Conservation (phyloP, 1,140 invertebrate genomes). For the Fopius arisanus region DNA sequence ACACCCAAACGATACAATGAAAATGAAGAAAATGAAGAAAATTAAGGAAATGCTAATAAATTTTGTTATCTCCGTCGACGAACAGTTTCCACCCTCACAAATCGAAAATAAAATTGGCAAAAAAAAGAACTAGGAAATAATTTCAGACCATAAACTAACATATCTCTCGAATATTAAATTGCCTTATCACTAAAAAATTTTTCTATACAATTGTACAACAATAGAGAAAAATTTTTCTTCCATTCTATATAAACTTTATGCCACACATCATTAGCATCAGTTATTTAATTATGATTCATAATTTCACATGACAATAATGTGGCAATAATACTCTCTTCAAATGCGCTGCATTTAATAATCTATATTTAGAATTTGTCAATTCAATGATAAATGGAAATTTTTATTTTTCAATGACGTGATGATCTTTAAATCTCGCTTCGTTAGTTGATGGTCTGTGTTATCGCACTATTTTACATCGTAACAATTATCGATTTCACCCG, state of each 20-base stretch:
- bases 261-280: conserved; percentile 30
- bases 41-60: too few species aligned
- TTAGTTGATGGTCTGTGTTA: conserved; percentile 64
- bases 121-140: conserved; percentile 8
- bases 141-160: conserved; percentile 64
- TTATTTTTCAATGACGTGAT: conserved; percentile 23
- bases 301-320: conserved; percentile 26
- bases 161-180: conserved; percentile 45
- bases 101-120: conserved; percentile 10
- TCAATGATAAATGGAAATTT: conserved; percentile 9
- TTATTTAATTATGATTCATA: conserved; percentile 23
- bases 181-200: not conserved
- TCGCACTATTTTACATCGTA: conserved; percentile 32
- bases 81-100: not conserved
- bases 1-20: too few species aligned
- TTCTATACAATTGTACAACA: conserved; percentile 63
- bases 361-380: conserved; percentile 20
- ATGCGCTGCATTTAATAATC: conserved; percentile 36
- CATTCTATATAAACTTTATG: conserved; percentile 44
- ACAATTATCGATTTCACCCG: conserved; percentile 41
- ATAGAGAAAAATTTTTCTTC: conserved; percentile 37
- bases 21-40: too few species aligned
- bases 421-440: conserved; percentile 37
- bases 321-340: conserved; percentile 45
- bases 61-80: not conserved